Evolutionary conservation across 1,140 invertebrate species (phyloP).

Genomic region (Drosophila sucinea): DNA sequence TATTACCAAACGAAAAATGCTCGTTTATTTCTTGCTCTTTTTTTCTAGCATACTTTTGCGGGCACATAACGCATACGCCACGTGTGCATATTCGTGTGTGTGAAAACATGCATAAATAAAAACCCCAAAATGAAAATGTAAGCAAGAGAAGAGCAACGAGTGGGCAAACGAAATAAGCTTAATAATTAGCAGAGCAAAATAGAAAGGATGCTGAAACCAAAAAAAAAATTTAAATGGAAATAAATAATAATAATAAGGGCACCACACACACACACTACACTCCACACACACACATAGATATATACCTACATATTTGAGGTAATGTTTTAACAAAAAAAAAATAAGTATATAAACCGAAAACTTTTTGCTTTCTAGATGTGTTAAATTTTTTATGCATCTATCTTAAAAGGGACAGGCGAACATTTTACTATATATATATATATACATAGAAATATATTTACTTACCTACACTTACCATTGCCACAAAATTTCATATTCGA

Average conservation of each 20-base stretch:
- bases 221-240: slow-evolving; percentile 51
- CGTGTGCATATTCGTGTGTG: neutral
- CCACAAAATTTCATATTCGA: slow-evolving; percentile 11
- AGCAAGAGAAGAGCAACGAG: neutral
- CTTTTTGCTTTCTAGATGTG: slow-evolving; percentile 22
- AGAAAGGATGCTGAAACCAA: slow-evolving; percentile 20
- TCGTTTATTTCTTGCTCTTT: neutral
- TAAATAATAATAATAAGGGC: slow-evolving; percentile 58
- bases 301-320: slow-evolving; percentile 6
- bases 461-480: slow-evolving; percentile 24
- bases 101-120: slow-evolving; percentile 21
- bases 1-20: neutral
- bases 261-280: neutral
- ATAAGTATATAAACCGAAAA: slow-evolving; percentile 27
- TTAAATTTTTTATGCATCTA: slow-evolving; percentile 62
- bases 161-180: slow-evolving; percentile 47
- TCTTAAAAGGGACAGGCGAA: slow-evolving; percentile 33
- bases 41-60: slow-evolving; percentile 19
- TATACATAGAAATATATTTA: slow-evolving; percentile 28
- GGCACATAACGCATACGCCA: slow-evolving; percentile 14
- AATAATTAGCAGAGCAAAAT: slow-evolving; percentile 55
- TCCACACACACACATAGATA: neutral
- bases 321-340: slow-evolving; percentile 51
- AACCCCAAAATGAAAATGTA: slow-evolving; percentile 2
- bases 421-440: neutral